Base-by-base conservation (phyloP, 2,797 vertebrate species). In the Psittacula derbiana region DNA sequence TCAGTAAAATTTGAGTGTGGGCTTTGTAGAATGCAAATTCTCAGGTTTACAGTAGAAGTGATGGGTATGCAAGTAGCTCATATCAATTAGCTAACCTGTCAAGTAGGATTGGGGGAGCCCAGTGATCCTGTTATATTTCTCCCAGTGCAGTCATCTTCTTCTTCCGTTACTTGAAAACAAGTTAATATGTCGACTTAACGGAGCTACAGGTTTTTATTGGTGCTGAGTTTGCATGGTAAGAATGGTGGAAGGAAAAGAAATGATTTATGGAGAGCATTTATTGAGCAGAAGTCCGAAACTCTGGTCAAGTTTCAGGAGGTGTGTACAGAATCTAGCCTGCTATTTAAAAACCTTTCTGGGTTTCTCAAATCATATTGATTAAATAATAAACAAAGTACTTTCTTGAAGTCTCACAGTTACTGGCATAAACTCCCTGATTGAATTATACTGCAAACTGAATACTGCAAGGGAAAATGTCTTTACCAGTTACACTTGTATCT, bases 291-390 rank as follows among this genome's bases (percentile, higher is more conserved):
- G 62, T 73, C 71, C 82, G 72, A 70, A 85, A 44, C 58, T 67
- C 7, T 8, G 52, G 31, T 89, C 17, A 53, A 76, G 60, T 53
- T 95, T 61, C 31, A 44, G 60, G 23, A 81, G 44, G 20, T 72
- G 11, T 44, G 49, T 78, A 44, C 23, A 58, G 61, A 71, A 78
- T 88, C 81, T 66, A 83, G 47, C 49, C 61, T 67, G 21, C 60
- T 85, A 24, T 61, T 95, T 92, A 79, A 81, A 93, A 81, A 70
- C 62, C 67, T 88, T 88, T 73, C 73, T 49, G 41, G 9, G 58
- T 92, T 92, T 28, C 80, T 94, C 83, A 94, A 70, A 73, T 90
- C 49, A 33, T 88, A 88, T 87, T 95, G 92, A 95, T 90, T 92
- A 95, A 90, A 92, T 90, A 71, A 90, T 93, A 92, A 93, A 73